Percentiles rank a stretch among this genome's conserved stretches.
Conservation (phyloP, 2,888 invertebrate species). For the Toxonevra muliebris region DNA sequence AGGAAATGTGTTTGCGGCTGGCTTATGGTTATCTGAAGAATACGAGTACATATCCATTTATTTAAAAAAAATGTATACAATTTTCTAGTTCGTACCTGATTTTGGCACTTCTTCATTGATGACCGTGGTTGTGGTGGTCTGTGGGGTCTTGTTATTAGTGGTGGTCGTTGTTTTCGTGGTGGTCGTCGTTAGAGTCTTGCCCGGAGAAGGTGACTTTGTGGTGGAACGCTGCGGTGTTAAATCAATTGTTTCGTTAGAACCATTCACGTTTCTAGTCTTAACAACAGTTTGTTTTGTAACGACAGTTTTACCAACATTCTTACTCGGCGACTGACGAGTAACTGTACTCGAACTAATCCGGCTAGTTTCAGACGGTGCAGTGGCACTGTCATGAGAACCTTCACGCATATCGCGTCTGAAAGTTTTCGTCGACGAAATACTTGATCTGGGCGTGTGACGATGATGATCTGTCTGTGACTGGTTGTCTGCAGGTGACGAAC, state of each 20-base stretch:
- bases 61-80: constrained; percentile 41
- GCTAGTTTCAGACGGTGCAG: constrained; percentile 59
- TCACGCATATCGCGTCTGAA: constrained; percentile 57
- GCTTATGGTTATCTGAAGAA: constrained; percentile 63
- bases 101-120: constrained; percentile 47
- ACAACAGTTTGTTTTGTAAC: constrained; percentile 50
- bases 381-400: constrained; percentile 61
- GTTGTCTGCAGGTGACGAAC: constrained; percentile 71
- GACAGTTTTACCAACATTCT: constrained; percentile 47
- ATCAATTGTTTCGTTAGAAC: constrained; percentile 53
- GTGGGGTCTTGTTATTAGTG: constrained; percentile 34
- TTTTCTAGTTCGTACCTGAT: constrained; percentile 60
- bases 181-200: constrained; percentile 39
- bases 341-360: constrained; percentile 61
- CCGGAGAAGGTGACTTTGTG: constrained; percentile 50
- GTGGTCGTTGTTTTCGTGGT: constrained; percentile 45
- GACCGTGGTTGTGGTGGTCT: constrained; percentile 30
- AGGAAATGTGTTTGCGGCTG: constrained; percentile 56
- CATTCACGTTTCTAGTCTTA: constrained; percentile 47
- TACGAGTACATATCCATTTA: constrained; percentile 59
- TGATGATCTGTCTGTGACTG: constrained; percentile 53
- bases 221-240: constrained; percentile 49
- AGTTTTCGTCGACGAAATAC: constrained; percentile 53
- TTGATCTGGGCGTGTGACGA: constrained; percentile 56
- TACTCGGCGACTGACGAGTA: constrained; percentile 54